Conservation (phyloP, 1,140 invertebrate genomes). For the Antheraea pernyi region DNA sequence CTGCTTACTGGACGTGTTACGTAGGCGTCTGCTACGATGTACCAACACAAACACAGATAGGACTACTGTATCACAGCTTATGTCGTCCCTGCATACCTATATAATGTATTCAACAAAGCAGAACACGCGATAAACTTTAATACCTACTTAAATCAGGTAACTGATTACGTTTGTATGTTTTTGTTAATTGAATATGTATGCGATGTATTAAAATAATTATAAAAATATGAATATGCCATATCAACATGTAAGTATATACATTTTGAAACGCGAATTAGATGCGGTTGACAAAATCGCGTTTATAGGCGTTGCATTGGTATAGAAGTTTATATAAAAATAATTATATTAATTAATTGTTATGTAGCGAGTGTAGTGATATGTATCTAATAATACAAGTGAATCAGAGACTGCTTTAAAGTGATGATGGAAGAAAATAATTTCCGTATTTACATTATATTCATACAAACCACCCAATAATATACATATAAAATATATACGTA, state of each 20-base stretch:
- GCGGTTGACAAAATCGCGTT: neutral
- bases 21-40: slow-evolving; percentile 63
- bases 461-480: neutral
- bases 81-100: slow-evolving; percentile 30
- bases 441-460: neutral
- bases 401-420: too few relatives aligned
- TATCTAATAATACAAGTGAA: too few relatives aligned
- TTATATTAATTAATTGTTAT: too few relatives aligned
- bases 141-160: neutral
- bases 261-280: too few relatives aligned
- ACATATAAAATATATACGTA: too few relatives aligned
- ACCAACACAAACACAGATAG: slow-evolving; percentile 69
- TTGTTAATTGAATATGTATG: slow-evolving; percentile 1
- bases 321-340: too few relatives aligned
- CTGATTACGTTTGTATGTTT: slow-evolving; percentile 1
- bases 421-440: neutral
- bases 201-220: neutral
- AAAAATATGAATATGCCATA: slow-evolving; percentile 2
- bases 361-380: too few relatives aligned
- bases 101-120: slow-evolving; percentile 42
- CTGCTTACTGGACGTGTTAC: slow-evolving; percentile 78
- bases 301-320: too few relatives aligned
- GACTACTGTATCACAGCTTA: slow-evolving; percentile 38
- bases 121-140: slow-evolving; percentile 43
- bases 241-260: neutral